These are phyloP conservation scores for Hesperia comma DNA, from an alignment of 2,888 invertebrate species.

Conservation along the genomic window DNA sequence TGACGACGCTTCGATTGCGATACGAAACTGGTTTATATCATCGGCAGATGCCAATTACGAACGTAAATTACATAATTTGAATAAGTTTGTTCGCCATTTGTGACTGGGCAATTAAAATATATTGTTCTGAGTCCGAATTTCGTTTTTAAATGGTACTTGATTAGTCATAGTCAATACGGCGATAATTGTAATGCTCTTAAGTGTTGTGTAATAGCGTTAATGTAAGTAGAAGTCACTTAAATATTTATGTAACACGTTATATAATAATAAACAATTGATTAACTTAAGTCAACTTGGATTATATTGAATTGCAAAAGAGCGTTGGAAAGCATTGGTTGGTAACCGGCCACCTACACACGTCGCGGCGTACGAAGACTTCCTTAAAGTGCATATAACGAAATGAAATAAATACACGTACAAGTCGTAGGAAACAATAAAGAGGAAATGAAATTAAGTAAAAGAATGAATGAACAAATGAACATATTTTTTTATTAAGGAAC, in stretches of 20 bases:
- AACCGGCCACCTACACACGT: no score
- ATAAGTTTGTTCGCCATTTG: constrained; percentile 39
- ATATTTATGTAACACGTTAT: constrained; percentile 2
- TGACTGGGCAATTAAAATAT: constrained; percentile 44
- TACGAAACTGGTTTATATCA: constrained; percentile 44
- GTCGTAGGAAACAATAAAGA: background rate
- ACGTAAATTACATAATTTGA: constrained; percentile 57
- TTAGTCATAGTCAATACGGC: constrained; percentile 35
- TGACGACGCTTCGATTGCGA: constrained; percentile 56
- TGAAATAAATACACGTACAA: no score
- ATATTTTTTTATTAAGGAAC: background rate
- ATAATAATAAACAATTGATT: background rate
- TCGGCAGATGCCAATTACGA: constrained; percentile 60
- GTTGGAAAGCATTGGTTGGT: no score
- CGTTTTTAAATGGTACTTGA: constrained; percentile 22
- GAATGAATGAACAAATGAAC: background rate
- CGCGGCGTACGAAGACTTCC: background rate
- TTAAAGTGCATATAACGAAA: no score
- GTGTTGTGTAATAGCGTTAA: constrained; percentile 40
- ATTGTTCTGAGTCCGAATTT: constrained; percentile 42
- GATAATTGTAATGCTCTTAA: constrained; percentile 37
- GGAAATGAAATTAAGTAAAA: background rate
- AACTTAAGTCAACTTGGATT: no score
- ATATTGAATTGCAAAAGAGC: no score
- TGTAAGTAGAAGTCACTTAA: constrained; percentile 21